Conservation (phyloP, 2,888 invertebrate species). For the Eupithecia subfuscata region DNA sequence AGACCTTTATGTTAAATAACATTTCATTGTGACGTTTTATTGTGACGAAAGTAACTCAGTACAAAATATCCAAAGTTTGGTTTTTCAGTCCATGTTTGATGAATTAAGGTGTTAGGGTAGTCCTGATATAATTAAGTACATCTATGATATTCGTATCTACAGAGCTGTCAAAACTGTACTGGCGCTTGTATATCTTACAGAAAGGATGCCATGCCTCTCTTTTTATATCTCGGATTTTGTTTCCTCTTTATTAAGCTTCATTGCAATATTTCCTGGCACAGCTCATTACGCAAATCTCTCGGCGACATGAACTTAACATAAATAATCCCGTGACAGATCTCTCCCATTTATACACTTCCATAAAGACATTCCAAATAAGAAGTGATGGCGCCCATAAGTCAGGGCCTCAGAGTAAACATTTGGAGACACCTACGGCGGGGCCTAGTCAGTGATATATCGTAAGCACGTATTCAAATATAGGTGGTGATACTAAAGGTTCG, state of each 20-base stretch:
- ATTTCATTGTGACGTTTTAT: not conserved
- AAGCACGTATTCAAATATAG: conserved; percentile 5
- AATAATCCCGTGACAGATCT: conserved; percentile 35
- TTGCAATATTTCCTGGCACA: conserved; percentile 18
- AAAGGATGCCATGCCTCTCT: not conserved
- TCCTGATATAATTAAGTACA: not conserved
- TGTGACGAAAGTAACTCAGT: not conserved
- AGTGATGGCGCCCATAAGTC: conserved; percentile 61
- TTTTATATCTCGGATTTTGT: not conserved
- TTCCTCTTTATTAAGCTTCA: not conserved
- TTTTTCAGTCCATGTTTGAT: no score
- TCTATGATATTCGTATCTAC: not conserved
- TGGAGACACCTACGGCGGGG: not conserved
- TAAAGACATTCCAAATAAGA: conserved; percentile 58
- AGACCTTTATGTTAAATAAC: no score
- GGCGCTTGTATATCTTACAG: not conserved
- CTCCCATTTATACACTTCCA: conserved; percentile 45
- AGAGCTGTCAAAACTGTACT: not conserved
- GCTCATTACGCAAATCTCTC: conserved; percentile 30
- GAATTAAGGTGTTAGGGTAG: no score
- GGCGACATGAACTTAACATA: conserved; percentile 30
- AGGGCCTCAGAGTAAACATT: conserved; percentile 36
- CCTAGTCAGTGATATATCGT: not conserved
- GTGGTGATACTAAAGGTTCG: not conserved
- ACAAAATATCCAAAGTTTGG: not conserved